Conservation (phyloP, 2,113 vertebrate species). For the Strix uralensis region DNA sequence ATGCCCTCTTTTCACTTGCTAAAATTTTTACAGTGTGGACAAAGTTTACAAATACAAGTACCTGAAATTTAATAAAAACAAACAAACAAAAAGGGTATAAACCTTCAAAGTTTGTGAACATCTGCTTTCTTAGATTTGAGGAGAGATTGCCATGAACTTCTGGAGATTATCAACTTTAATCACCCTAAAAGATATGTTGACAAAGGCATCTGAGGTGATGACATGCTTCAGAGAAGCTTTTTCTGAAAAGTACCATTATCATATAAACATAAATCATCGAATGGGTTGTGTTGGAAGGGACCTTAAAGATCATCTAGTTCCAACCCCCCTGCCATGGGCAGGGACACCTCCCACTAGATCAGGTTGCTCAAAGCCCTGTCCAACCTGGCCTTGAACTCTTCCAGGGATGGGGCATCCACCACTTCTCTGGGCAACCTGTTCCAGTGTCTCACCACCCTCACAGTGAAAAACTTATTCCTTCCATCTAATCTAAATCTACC, state of each 20-base stretch:
- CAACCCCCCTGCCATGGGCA: too few relatives aligned
- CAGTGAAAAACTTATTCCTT: too few relatives aligned
- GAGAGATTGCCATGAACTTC: not conserved
- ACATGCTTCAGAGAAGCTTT: not conserved
- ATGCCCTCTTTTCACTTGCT: not conserved
- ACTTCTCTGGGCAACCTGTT: too few relatives aligned
- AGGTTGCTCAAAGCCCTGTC: too few relatives aligned
- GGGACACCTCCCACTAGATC: too few relatives aligned
- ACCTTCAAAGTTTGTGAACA: not conserved
- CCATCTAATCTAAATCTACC: too few relatives aligned
- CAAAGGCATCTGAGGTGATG: not conserved
- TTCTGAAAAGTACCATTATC: not conserved
- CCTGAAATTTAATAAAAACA: not conserved
- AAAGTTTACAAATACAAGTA: not conserved
- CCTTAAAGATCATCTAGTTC: too few relatives aligned
- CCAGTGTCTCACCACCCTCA: too few relatives aligned
- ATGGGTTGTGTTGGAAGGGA: too few relatives aligned
- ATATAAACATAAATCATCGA: too few relatives aligned
- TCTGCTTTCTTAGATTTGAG: not conserved
- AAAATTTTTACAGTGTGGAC: not conserved
- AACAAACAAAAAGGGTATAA: not conserved
- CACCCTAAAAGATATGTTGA: not conserved
- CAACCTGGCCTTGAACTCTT: too few relatives aligned
- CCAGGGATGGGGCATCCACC: too few relatives aligned
- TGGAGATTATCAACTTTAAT: not conserved